Conservation (phyloP, 2,113 vertebrate species). For the Eulemur macaco region DNA sequence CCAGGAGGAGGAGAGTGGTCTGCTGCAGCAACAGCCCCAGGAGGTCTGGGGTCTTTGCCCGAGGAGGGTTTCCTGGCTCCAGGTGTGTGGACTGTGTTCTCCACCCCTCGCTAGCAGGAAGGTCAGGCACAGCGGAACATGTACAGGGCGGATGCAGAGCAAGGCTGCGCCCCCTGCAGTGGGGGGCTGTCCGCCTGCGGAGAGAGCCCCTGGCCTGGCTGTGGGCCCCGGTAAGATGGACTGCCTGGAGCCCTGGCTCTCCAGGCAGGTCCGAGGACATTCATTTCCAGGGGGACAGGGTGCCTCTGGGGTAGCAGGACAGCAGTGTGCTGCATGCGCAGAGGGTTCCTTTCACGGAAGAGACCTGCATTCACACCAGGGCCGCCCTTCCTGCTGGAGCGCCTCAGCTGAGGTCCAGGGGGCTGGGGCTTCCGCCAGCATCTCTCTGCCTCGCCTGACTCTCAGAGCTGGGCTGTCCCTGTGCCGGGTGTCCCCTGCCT, state of each 20-base stretch:
- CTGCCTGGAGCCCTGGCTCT: neutral
- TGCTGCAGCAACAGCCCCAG: no score
- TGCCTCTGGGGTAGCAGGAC: neutral
- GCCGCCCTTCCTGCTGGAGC: neutral
- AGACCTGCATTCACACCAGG: neutral
- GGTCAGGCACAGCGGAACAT: neutral
- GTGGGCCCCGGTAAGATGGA: neutral
- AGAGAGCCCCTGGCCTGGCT: neutral
- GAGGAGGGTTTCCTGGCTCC: neutral
- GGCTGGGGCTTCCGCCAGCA: neutral
- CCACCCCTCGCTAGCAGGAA: neutral
- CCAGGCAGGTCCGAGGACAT: neutral
- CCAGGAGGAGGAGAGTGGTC: neutral
- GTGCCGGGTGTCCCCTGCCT: neutral
- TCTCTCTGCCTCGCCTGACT: accelerated
- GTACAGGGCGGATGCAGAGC: neutral
- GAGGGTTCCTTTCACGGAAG: neutral
- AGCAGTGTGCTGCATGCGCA: accelerated
- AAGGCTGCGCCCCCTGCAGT: neutral
- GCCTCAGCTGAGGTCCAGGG: neutral
- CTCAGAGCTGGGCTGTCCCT: neutral
- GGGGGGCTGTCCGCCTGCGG: neutral
- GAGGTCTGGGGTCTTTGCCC: neutral
- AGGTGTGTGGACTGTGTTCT: neutral
- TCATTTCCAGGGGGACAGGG: neutral